Conservation (phyloP, 2,888 invertebrate genomes). For the Apamea crenata region DNA sequence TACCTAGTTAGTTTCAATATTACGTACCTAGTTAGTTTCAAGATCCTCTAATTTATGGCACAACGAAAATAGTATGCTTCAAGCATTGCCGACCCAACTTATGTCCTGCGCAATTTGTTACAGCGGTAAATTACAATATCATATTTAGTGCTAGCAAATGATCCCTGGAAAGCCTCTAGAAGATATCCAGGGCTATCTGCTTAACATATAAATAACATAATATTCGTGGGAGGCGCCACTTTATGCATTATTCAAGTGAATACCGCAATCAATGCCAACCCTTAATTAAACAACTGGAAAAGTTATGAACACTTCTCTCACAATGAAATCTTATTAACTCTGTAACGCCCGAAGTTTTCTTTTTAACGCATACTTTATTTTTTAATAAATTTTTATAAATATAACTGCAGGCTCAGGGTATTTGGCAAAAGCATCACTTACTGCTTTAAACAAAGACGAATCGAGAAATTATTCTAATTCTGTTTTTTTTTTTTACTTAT, state of each 20-base stretch:
- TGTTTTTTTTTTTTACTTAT: not conserved
- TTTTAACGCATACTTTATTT: conserved; percentile 3
- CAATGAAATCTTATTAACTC: conserved; percentile 51
- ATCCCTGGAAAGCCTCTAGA: conserved; percentile 39
- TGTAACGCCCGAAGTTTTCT: conserved; percentile 38
- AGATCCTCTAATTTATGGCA: conserved; percentile 28
- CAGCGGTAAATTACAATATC: conserved; percentile 57
- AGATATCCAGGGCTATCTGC: conserved; percentile 43
- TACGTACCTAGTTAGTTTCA: conserved; percentile 20
- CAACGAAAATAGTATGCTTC: conserved; percentile 27
- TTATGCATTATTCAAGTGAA: conserved; percentile 73
- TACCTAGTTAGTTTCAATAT: conserved; percentile 30
- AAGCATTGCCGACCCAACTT: conserved; percentile 21
- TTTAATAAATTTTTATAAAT: not conserved
- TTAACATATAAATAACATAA: conserved; percentile 72
- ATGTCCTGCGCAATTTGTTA: conserved; percentile 38
- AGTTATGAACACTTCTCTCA: conserved; percentile 61
- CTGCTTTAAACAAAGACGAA: not conserved
- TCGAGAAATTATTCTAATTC: not conserved
- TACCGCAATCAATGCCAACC: conserved; percentile 66
- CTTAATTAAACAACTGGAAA: conserved; percentile 72
- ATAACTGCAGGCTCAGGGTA: not conserved
- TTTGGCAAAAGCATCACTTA: not conserved
- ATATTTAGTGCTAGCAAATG: conserved; percentile 50
- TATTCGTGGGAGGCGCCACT: conserved; percentile 56